phyloP scores from a whole-genome alignment of 2,113 vertebrate genomes.

The Indicator maculatus region DNA sequence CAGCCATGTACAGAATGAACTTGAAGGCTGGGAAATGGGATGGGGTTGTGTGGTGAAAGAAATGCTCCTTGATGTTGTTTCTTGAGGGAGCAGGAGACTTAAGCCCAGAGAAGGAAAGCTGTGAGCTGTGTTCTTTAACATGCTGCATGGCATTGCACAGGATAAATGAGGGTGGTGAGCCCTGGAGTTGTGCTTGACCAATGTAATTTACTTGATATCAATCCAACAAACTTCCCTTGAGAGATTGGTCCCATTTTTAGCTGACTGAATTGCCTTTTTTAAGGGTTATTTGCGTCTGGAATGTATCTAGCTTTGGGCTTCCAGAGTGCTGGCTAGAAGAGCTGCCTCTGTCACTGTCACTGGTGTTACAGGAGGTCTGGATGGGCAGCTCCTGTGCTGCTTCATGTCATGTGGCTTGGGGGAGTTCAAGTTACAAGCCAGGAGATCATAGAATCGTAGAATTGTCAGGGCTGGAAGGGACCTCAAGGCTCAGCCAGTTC shows the following conservation, averaged over 20 bases:
- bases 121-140: not conserved
- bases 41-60: not conserved
- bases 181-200: not conserved
- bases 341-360: not conserved
- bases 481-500: too few species aligned
- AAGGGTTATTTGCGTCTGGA: not conserved
- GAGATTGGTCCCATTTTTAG: not conserved
- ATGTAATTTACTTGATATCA: not conserved
- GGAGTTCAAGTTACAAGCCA: not conserved
- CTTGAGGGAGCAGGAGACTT: not conserved
- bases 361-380: not conserved
- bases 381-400: not conserved
- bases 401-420: not conserved
- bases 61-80: too few species aligned
- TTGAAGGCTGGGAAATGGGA: rapidly evolving
- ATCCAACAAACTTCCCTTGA: rapidly evolving
- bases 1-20: not conserved
- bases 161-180: not conserved
- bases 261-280: not conserved
- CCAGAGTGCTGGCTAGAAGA: not conserved
- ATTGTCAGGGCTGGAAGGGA: too few species aligned
- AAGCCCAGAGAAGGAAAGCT: not conserved
- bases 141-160: rapidly evolving
- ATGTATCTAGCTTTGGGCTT: not conserved
- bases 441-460: not conserved